Conservation (phyloP, 2,888 invertebrate genomes). For the Ommatoiulus sabulosus region DNA sequence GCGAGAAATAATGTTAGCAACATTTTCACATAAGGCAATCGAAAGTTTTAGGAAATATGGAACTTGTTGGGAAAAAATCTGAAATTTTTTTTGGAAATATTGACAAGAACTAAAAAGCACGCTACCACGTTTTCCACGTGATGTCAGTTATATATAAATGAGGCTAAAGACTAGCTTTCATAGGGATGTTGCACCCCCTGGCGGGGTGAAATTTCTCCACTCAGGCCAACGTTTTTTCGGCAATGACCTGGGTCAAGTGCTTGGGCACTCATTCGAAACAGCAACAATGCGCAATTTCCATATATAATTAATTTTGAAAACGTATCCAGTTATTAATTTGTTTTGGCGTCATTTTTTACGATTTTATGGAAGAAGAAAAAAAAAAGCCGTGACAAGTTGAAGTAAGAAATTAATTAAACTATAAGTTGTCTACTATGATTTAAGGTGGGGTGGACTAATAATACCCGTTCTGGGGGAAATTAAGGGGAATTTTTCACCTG, state of each 20-base stretch:
- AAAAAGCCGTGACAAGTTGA: not conserved
- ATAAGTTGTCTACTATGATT: not conserved
- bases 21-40: no score
- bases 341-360: not conserved
- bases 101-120: no score
- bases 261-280: not conserved
- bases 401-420: conserved; percentile 1
- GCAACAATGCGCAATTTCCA: not conserved
- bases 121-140: no score
- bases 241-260: not conserved
- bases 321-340: not conserved
- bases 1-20: no score
- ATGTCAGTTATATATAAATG: no score
- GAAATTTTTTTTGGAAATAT: no score
- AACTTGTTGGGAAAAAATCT: no score
- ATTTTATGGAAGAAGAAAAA: not conserved
- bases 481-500: not conserved
- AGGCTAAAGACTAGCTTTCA: no score
- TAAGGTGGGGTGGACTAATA: not conserved
- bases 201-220: no score
- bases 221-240: not conserved
- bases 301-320: conserved; percentile 22
- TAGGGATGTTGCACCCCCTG: no score
- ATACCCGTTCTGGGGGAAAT: not conserved
- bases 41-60: no score